Conservation (phyloP, 2,888 invertebrate species). For the Isoperla grammatica region DNA sequence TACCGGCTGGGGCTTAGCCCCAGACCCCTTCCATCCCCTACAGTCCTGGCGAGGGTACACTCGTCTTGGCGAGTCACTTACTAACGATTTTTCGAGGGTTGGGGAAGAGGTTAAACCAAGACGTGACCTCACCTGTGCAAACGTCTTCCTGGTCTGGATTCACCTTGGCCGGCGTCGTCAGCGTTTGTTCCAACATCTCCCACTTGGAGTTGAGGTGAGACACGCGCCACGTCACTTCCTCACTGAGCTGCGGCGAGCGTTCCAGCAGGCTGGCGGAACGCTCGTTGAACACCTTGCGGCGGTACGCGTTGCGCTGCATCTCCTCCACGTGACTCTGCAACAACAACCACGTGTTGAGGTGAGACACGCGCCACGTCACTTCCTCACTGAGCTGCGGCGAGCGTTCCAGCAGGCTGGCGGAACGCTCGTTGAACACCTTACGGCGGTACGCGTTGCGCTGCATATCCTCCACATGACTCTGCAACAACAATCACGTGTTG, state of each 20-base stretch:
- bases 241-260: constrained; percentile 55
- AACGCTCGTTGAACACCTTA: constrained; percentile 72
- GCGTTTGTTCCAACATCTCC: constrained; percentile 42
- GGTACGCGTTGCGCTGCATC: constrained; percentile 63
- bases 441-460: constrained; percentile 65
- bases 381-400: constrained; percentile 58
- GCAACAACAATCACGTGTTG: constrained; percentile 43
- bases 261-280: constrained; percentile 68
- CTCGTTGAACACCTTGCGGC: constrained; percentile 69
- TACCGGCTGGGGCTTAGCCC: no score
- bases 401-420: constrained; percentile 60
- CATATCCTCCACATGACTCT: constrained; percentile 73
- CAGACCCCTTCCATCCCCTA: no score
- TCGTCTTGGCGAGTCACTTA: no score
- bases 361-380: constrained; percentile 66
- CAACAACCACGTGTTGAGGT: constrained; percentile 50
- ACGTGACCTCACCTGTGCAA: constrained; percentile 25
- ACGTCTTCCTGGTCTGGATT: constrained; percentile 18
- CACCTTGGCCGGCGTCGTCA: constrained; percentile 20
- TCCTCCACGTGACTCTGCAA: constrained; percentile 68
- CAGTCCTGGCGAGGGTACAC: no score
- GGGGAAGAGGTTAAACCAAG: no score
- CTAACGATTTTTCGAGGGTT: no score
- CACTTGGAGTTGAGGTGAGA: constrained; percentile 72
- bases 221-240: constrained; percentile 66